Base-by-base conservation (phyloP, 2,113 vertebrate genomes). In the Chionis minor region DNA sequence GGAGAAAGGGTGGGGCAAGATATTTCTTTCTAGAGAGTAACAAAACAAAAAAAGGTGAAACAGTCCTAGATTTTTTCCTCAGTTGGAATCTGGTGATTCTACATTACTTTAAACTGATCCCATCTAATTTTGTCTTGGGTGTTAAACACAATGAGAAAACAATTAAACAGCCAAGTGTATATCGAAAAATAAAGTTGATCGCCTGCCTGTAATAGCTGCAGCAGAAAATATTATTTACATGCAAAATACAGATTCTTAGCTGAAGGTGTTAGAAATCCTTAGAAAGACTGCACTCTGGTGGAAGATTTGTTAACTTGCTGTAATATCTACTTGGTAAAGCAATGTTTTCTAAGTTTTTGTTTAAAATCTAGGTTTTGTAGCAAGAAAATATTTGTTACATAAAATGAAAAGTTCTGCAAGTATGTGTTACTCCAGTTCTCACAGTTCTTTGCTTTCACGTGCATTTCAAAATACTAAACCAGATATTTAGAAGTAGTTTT, bases 281-380 rank as follows among this genome's bases (percentile, higher is more conserved):
- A 95, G 92, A 97, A 97, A 98, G 81, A 71, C 97, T 98, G 97
- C 97, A 97, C 96, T 90, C 97, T 98, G 78, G 90, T 98, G 97
- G 97, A 96, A 96, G 84, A 95, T n/a, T 45, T 91, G 88, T 63
- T 91, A 95, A 97, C 75, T 83, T 88, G 65, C 90, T 86, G 52
- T 55, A 84, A 33, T 14, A 90, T 30, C 54, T 81, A 74, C 33
- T 54, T 35, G n/a, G 32, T 61, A 88, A 91, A 93, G 28, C 14
- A 45, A 14, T 5, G 8, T 4, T 32, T 18, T 61, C 2, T 59
- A 86, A 71, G 5, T 33, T 81, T 49, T 82, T 69, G 26, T 52
- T 67, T 86, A 67, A 92, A 90, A 75, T 35, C 40, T 21, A 69
- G 10, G 65, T 20, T 65, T 62, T 51, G 8, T 22, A 91, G 47